Percentiles rank a stretch among this genome's conserved stretches.
These are phyloP conservation scores for Cantharis rustica DNA, from an alignment of 2,888 invertebrate species.

Conservation along the genomic window DNA sequence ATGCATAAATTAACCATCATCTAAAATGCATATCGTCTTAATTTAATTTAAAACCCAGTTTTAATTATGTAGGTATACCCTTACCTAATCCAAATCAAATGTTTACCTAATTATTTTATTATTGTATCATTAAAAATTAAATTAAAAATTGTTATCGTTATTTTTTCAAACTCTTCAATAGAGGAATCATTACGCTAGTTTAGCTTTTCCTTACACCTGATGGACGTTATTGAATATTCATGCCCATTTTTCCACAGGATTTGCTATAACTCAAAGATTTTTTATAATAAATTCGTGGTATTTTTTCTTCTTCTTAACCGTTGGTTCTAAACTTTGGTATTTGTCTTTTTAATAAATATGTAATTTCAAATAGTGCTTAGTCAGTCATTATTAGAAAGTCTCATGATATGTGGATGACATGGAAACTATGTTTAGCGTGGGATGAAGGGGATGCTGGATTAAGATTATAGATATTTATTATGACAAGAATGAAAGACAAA, in stretches of 20 bases:
- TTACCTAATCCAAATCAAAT: neutral
- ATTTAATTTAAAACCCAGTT: constrained; percentile 27
- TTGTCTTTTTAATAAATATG: too few species aligned
- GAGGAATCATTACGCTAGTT: neutral
- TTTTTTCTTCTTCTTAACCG: neutral
- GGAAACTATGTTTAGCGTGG: too few species aligned
- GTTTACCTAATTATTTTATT: neutral
- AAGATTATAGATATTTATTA: too few species aligned
- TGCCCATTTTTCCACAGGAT: neutral
- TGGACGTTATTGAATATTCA: neutral
- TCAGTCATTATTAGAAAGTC: too few species aligned
- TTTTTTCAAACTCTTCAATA: neutral
- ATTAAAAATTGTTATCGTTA: neutral
- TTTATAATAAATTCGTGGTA: neutral
- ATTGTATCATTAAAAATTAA: neutral
- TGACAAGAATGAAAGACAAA: too few species aligned
- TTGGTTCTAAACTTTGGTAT: neutral
- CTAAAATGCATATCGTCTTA: constrained; percentile 23
- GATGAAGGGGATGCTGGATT: too few species aligned
- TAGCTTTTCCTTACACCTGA: neutral
- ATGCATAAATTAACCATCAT: constrained; percentile 29
- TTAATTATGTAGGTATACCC: constrained; percentile 12
- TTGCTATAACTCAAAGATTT: neutral
- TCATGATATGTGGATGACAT: too few species aligned
- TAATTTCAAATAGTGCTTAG: too few species aligned